Conservation (phyloP, 64 coral and sea anemone genomes). For the Platygyra sinensis region DNA sequence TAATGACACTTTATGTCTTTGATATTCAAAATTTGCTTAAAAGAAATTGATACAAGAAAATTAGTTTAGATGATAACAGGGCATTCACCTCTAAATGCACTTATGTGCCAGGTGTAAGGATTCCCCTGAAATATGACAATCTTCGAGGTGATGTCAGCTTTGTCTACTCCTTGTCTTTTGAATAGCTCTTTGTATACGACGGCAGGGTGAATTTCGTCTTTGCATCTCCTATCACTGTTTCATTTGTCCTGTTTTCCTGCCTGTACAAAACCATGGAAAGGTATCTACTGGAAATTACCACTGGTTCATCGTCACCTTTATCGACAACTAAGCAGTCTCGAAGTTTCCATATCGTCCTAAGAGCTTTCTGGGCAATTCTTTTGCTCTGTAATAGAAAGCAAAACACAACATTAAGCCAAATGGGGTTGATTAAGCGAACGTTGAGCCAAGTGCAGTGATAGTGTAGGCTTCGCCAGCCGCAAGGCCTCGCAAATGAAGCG, state of each 20-base stretch:
- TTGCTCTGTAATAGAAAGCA: slow-evolving; percentile 32
- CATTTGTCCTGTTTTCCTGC: neutral
- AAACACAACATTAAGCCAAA: neutral
- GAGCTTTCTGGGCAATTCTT: slow-evolving; percentile 32
- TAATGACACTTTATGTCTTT: too few species aligned
- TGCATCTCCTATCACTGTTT: neutral
- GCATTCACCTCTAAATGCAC: neutral
- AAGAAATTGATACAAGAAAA: neutral
- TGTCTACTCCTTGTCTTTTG: neutral
- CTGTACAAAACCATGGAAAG: slow-evolving; percentile 37
- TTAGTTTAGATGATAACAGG: too few species aligned
- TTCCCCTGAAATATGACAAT: slow-evolving; percentile 23
- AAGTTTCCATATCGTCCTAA: slow-evolving; percentile 40
- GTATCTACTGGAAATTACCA: slow-evolving; percentile 5
- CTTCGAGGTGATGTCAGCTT: neutral
- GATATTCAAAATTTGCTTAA: too few species aligned
- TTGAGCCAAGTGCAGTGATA: too few species aligned
- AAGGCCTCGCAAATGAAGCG: too few species aligned
- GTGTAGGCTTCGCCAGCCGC: too few species aligned
- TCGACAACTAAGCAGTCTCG: slow-evolving; percentile 14
- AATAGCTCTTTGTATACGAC: neutral
- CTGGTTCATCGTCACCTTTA: slow-evolving; percentile 30
- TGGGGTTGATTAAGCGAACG: neutral
- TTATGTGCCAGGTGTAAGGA: slow-evolving; percentile 22
- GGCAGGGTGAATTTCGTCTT: slow-evolving; percentile 2